Evolutionary conservation across 2,797 vertebrate species (phyloP).

Genomic region (Mus minutoides): DNA sequence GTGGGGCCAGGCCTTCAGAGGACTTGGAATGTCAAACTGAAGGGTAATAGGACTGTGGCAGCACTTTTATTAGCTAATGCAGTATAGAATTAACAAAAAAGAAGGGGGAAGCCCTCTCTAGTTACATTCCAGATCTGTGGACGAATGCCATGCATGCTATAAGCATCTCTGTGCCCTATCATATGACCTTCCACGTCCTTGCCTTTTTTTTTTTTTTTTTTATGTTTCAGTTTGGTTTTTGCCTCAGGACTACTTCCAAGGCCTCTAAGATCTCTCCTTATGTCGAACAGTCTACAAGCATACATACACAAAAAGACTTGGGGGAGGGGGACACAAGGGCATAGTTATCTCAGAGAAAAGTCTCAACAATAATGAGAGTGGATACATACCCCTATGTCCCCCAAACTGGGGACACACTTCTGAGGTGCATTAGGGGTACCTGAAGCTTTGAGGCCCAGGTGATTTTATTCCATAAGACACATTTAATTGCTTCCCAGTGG

Average conservation of each 20-base stretch:
- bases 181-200: background rate
- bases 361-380: background rate
- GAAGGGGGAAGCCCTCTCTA: background rate
- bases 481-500: background rate
- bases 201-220: background rate
- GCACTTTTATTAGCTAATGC: background rate
- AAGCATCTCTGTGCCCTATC: background rate
- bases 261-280: background rate
- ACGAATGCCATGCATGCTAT: background rate
- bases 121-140: background rate
- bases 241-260: background rate
- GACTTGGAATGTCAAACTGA: slow-evolving; percentile 26
- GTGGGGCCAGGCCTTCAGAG: background rate
- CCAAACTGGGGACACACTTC: background rate
- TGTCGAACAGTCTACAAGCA: slow-evolving; percentile 1
- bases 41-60: background rate
- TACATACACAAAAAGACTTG: background rate
- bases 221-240: background rate
- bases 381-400: background rate
- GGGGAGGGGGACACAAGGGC: background rate
- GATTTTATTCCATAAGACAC: background rate
- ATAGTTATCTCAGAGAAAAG: slow-evolving; percentile 34
- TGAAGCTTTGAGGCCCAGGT: background rate
- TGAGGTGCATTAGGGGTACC: background rate
- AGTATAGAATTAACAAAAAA: slow-evolving; percentile 20